Conservation (phyloP, 2,888 invertebrate genomes). For the Spialia ferax region DNA sequence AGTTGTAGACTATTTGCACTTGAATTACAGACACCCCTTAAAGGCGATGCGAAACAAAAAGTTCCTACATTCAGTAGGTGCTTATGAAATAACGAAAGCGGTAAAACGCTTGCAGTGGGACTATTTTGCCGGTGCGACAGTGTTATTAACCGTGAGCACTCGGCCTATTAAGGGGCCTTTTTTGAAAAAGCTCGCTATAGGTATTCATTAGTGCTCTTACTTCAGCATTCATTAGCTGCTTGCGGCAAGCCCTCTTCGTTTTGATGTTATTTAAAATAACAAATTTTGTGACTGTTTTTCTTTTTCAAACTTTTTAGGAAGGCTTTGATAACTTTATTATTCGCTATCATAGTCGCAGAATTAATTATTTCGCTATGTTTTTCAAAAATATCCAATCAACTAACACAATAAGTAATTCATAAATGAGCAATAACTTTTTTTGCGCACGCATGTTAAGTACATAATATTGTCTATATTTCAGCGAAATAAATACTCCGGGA, state of each 20-base stretch:
- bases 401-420: too few relatives aligned
- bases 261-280: slow-evolving; percentile 22
- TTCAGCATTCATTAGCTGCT: slow-evolving; percentile 69
- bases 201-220: slow-evolving; percentile 71
- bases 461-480: neutral
- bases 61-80: slow-evolving; percentile 13
- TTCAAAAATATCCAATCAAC: neutral
- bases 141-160: slow-evolving; percentile 58
- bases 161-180: slow-evolving; percentile 65
- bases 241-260: slow-evolving; percentile 22
- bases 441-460: too few relatives aligned
- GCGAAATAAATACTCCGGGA: neutral
- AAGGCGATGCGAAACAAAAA: slow-evolving; percentile 13
- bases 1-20: neutral
- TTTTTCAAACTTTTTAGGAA: neutral
- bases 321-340: too few relatives aligned
- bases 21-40: neutral
- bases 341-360: too few relatives aligned
- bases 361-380: too few relatives aligned
- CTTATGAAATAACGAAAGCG: slow-evolving; percentile 28
- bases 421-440: too few relatives aligned
- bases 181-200: slow-evolving; percentile 62
- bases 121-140: slow-evolving; percentile 46
- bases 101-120: slow-evolving; percentile 38
- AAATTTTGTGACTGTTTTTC: slow-evolving; percentile 8